Base-by-base conservation (phyloP, 2,888 invertebrate genomes). In the Parapristionchus giblindavisi region DNA sequence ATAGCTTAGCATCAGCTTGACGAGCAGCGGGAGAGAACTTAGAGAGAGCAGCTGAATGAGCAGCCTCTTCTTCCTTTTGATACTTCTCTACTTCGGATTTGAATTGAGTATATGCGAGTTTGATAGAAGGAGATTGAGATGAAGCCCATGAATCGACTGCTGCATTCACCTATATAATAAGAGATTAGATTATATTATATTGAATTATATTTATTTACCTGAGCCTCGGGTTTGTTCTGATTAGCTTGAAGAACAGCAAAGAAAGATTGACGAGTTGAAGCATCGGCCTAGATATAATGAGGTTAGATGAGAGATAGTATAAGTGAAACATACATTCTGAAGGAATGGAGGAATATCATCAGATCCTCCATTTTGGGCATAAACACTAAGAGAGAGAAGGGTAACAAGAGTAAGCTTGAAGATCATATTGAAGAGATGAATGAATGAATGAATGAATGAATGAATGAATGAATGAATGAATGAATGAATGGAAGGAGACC, bases 1-100 rank as follows among this genome's bases (percentile, higher is more conserved):
- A 52, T n/a, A 58, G 52, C 51, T 48, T 29, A 38, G 24, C 32
- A n/a, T 52, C 72, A 27, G 65, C 76, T 36, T 75, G 75, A 56
- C 80, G 81, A 75, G 86, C 86, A 43, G 79, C 84, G 63, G 85
- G 80, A 8, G 83, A 83, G 81, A 86, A 85, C 36, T 72, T 75
- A 73, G 81, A 79, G 54, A 86, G 63, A 58, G 84, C 84, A 27
- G 79, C 80, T 24, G 79, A 54, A 72, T 87, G 86, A 38, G 85
- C 85, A 21, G 77, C 77, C 76, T 87, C 84, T 38, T 84, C 85
- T 61, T 81, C 76, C 24, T 75, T 66, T 75, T 84, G 78, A 43
- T 79, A 79, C 58, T 58, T 65, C 66, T 54, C 52, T 2, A 63
- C 34, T n/a, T 63, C 66, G n/a, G 36, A 27, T 24, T 43, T 66